Conservation (phyloP, 2,888 invertebrate species). For the Abscondita cerata region DNA sequence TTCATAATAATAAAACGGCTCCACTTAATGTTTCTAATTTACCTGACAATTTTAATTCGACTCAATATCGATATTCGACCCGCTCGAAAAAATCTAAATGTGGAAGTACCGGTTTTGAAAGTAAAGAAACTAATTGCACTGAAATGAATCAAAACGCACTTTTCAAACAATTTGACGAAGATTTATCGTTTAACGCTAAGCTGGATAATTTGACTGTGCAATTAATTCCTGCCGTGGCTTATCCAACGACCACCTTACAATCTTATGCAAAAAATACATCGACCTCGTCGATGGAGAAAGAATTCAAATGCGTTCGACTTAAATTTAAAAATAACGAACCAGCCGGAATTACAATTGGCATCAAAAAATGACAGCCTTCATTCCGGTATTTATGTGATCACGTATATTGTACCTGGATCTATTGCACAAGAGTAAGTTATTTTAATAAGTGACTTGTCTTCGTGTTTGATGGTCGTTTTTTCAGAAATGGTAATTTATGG, state of each 20-base stretch:
- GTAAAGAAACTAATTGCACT: not conserved
- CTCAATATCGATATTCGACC: not conserved
- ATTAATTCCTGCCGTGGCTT: constrained; percentile 28
- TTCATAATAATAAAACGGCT: not conserved
- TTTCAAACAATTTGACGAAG: constrained; percentile 4
- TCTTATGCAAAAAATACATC: constrained; percentile 9
- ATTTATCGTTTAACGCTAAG: constrained; percentile 43
- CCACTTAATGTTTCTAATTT: not conserved
- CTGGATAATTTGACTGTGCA: constrained; percentile 43
- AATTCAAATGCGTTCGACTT: constrained; percentile 51
- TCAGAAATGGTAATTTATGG: constrained; percentile 79
- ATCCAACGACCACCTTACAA: constrained; percentile 26
- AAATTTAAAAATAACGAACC: constrained; percentile 42
- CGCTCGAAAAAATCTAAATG: not conserved
- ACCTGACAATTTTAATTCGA: not conserved
- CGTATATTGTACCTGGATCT: constrained; percentile 61
- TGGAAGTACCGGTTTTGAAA: not conserved
- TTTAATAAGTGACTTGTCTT: constrained; percentile 8
- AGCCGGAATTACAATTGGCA: constrained; percentile 48
- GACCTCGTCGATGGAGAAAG: constrained; percentile 42
- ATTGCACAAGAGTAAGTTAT: constrained; percentile 60
- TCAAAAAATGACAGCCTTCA: constrained; percentile 39
- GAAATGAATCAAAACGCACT: not conserved
- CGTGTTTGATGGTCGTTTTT: constrained; percentile 33
- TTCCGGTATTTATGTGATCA: constrained; percentile 58